Evolutionary conservation across 2,113 vertebrate genomes (phyloP).

Genomic region (Lasiurus cinereus): DNA sequence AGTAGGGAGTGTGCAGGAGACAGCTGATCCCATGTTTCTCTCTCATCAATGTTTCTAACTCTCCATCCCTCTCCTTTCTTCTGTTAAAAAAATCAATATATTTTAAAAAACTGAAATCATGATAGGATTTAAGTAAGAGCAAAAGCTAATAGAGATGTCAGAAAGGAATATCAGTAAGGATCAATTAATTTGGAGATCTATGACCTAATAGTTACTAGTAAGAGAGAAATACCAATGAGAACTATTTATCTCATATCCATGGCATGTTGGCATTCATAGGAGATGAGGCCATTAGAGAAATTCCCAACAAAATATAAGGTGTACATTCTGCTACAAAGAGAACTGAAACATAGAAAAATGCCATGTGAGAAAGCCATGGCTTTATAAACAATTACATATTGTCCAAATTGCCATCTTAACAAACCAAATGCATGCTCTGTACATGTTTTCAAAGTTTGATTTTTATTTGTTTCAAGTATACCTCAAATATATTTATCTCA

Average conservation of each 20-base stretch:
- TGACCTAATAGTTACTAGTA: not conserved
- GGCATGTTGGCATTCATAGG: not conserved
- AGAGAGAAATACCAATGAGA: not conserved
- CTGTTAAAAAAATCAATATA: no score
- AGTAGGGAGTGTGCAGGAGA: no score
- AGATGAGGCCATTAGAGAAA: not conserved
- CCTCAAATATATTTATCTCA: not conserved
- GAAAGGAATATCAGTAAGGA: not conserved
- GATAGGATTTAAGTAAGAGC: not conserved
- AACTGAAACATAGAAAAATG: not conserved
- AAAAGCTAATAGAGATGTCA: not conserved
- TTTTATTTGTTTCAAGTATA: not conserved
- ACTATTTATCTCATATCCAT: not conserved
- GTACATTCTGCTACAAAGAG: not conserved
- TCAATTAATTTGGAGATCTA: not conserved
- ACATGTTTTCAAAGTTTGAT: not conserved
- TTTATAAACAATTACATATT: not conserved
- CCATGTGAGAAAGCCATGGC: not conserved
- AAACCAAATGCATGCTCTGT: not conserved
- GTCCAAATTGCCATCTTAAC: not conserved
- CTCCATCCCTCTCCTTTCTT: no score
- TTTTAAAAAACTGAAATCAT: not conserved
- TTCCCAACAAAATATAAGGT: not conserved
- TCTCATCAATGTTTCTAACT: no score
- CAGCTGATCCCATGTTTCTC: no score